These are phyloP conservation scores for Anhinga anhinga DNA, from an alignment of 2,113 vertebrate genomes.

Conservation along the genomic window DNA sequence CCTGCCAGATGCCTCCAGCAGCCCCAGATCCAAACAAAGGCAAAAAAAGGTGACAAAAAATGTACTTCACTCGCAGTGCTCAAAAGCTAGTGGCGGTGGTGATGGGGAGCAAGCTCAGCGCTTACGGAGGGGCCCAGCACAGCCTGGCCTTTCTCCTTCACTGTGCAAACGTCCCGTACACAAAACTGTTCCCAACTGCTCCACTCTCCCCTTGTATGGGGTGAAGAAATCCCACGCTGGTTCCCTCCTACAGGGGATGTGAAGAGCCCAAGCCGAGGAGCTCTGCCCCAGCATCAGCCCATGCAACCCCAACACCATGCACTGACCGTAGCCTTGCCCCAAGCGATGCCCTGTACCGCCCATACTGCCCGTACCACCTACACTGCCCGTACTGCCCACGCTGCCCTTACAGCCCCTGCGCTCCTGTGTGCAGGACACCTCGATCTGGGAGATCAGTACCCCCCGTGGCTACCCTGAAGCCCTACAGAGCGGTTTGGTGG, in stretches of 20 bases:
- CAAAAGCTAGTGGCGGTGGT: not conserved
- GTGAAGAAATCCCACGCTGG: not conserved
- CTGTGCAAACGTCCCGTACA: no score
- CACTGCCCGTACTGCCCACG: rapidly evolving
- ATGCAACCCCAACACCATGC: not conserved
- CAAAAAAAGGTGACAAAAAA: not conserved
- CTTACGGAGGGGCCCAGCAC: not conserved
- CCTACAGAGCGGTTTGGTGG: rapidly evolving
- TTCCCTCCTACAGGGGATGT: not conserved
- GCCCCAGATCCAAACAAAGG: not conserved
- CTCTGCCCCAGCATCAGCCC: not conserved
- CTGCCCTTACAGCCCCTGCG: not conserved
- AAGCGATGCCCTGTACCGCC: rapidly evolving
- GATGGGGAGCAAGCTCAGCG: rapidly evolving
- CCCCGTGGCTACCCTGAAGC: not conserved
- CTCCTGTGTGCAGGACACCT: not conserved
- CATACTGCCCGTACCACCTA: rapidly evolving
- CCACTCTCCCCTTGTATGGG: not conserved
- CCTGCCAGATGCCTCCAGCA: not conserved
- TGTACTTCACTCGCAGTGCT: not conserved
- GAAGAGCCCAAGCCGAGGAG: rapidly evolving
- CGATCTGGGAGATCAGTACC: rapidly evolving
- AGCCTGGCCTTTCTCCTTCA: not conserved
- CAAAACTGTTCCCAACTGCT: not conserved
- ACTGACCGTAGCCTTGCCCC: not conserved